Base-by-base conservation (phyloP, 2,888 invertebrate genomes). In the Hypena proboscidalis region DNA sequence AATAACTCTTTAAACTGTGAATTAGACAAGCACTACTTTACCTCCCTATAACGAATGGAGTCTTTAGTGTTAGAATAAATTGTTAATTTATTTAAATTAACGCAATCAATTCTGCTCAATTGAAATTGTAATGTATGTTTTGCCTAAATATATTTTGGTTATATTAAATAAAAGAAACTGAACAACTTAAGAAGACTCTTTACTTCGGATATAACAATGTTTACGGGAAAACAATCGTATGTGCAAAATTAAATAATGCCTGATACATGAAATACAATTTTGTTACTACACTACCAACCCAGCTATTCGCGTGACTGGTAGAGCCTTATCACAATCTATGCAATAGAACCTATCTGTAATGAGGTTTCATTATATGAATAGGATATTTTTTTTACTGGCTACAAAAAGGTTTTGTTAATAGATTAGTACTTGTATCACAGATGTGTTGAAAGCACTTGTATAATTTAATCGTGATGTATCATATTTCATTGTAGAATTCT, bases 51-150 rank as follows among this genome's bases (percentile, higher is more conserved):
- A 62, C 65, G 50, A 54, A 40, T 50, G 46, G 39, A 57, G 59
- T 52, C 63, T 68, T 62, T 67, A 62, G 44, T 56, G 58, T 45
- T 46, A 43, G 55, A 68, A 67, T 52, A 57, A 64, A 78, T 73
- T 71, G 79, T 71, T 73, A 79, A 82, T 83, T 84, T 84, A 85
- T 83, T 83, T 69, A 80, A 84, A 84, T 83, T 65, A 59, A 48
- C 33, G 49, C 67, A 63, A 76, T 75, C 58, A 63, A 74, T 74
- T 74, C 55, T 15, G 42, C 45, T 58, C 66, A 61, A 64, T 67
- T 69, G 48, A 58, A 55, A 50, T 52, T 30, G 40, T 56, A 59
- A 56, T 64, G 62, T 66, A 66, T 70, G 55, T 63, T 67, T 67
- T 50, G 51, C 10, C 25, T 13, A 51, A 46, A 42, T 41, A 25